Conservation (phyloP, 2,888 invertebrate species). For the Plagiodera versicolora region DNA sequence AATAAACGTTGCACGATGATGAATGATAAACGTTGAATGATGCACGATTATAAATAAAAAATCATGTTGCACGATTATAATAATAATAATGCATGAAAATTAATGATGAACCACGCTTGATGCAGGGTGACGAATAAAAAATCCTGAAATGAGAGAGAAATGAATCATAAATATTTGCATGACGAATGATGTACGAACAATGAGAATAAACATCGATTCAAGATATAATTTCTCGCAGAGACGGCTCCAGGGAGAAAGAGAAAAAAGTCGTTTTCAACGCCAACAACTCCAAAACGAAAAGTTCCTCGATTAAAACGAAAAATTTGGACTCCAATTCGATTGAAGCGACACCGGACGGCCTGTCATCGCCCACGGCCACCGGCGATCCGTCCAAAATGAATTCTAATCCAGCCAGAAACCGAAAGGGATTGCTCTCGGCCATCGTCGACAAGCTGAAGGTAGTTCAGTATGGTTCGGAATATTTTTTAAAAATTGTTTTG, state of each 20-base stretch:
- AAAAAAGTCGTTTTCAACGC: conserved; percentile 38
- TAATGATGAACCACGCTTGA: too few relatives aligned
- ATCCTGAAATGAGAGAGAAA: too few relatives aligned
- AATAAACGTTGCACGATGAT: too few relatives aligned
- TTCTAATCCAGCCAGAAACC: conserved; percentile 66
- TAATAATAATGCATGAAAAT: too few relatives aligned
- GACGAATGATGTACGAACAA: too few relatives aligned
- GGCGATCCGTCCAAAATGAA: conserved; percentile 63
- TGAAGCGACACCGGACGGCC: conserved; percentile 44
- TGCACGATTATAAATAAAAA: too few relatives aligned
- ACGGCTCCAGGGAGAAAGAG: conserved; percentile 51
- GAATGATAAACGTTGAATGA: too few relatives aligned
- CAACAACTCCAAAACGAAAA: conserved; percentile 57
- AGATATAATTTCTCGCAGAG: conserved; percentile 33
- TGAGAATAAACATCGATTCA: too few relatives aligned
- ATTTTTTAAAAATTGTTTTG: too few relatives aligned
- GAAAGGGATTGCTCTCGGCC: conserved; percentile 77
- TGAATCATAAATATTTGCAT: too few relatives aligned
- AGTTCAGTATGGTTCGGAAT: not conserved
- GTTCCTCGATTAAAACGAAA: conserved; percentile 62
- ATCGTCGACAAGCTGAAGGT: conserved; percentile 82
- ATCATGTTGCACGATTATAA: too few relatives aligned
- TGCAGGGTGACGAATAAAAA: too few relatives aligned
- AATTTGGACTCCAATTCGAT: conserved; percentile 61
- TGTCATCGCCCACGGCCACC: conserved; percentile 59